phyloP scores from a whole-genome alignment of 2,888 invertebrate genomes.

The Polymixis lichenea region DNA sequence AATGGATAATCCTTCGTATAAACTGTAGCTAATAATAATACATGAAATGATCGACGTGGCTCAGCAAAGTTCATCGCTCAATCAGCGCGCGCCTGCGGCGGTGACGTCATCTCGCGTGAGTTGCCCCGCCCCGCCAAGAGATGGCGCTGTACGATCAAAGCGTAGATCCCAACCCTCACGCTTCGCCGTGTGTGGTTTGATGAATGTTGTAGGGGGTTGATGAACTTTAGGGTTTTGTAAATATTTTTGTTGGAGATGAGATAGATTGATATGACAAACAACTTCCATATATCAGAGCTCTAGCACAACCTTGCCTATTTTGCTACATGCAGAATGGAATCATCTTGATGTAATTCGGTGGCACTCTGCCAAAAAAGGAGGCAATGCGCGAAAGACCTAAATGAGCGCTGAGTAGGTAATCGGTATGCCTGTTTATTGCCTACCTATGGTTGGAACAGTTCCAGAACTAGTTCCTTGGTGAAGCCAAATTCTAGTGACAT shows the following conservation, averaged over 20 bases:
- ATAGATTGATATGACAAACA: not conserved
- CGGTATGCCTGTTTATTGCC: not conserved
- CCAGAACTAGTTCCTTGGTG: not conserved
- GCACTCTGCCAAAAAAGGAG: slow-evolving; percentile 16
- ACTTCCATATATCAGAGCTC: not conserved
- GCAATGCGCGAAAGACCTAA: not conserved
- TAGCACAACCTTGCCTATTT: not conserved
- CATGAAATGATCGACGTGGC: slow-evolving; percentile 83
- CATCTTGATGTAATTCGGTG: slow-evolving; percentile 15
- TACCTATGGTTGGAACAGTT: not conserved
- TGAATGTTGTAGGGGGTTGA: slow-evolving; percentile 59
- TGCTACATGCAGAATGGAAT: not conserved
- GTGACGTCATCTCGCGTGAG: slow-evolving; percentile 87
- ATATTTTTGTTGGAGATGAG: slow-evolving; percentile 14
- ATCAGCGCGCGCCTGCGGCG: slow-evolving; percentile 81
- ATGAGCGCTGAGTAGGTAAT: not conserved
- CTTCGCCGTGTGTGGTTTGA: slow-evolving; percentile 78
- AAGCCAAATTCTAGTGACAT: not conserved
- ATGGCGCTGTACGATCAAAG: slow-evolving; percentile 84
- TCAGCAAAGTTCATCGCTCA: slow-evolving; percentile 88
- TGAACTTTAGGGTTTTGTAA: slow-evolving; percentile 61
- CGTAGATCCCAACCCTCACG: slow-evolving; percentile 69
- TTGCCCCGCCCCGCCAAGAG: slow-evolving; percentile 84
- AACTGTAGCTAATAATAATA: slow-evolving; percentile 82
- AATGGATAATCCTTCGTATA: slow-evolving; percentile 85